Evolutionary conservation across 2,797 vertebrate species (phyloP).

Genomic region (Chelonia mydas): DNA sequence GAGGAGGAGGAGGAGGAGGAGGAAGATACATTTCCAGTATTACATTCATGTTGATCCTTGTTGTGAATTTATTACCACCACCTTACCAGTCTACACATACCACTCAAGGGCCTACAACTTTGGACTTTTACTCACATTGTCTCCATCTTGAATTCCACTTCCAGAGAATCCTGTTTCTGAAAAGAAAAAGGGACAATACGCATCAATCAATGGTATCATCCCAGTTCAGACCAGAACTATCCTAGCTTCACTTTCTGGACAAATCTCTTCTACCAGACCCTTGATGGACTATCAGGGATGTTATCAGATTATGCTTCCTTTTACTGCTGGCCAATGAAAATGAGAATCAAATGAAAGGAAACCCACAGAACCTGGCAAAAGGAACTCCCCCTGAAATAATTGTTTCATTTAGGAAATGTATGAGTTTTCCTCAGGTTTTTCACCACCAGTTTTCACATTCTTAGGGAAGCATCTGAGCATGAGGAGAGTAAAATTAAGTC

Average conservation of each 20-base stretch:
- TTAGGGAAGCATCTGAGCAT: not conserved
- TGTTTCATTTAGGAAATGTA: not conserved
- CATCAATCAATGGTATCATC: not conserved
- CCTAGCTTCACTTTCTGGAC: not conserved
- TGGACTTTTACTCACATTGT: conserved; percentile 80
- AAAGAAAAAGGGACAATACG: not conserved
- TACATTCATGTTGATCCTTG: not conserved
- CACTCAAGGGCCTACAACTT: not conserved
- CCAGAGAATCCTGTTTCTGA: conserved; percentile 79
- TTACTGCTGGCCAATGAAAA: conserved; percentile 1
- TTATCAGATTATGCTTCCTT: not conserved
- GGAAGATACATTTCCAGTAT: not conserved
- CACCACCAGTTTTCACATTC: not conserved
- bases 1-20: not conserved
- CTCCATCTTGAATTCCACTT: conserved; percentile 86
- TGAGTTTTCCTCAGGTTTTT: not conserved
- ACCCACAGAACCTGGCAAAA: not conserved
- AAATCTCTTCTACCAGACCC: not conserved
- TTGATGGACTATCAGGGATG: conserved; percentile 6
- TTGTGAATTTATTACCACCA: not conserved
- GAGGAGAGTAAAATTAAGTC: not conserved
- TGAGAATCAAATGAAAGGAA: conserved; percentile 6
- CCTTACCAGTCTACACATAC: not conserved
- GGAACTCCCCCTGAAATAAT: not conserved
- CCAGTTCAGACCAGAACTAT: not conserved